A percentile compares a stretch with the other conserved stretches of the same genome.
phyloP scores from a whole-genome alignment of 23 tunicate species.

The Halocynthia roretzi region DNA sequence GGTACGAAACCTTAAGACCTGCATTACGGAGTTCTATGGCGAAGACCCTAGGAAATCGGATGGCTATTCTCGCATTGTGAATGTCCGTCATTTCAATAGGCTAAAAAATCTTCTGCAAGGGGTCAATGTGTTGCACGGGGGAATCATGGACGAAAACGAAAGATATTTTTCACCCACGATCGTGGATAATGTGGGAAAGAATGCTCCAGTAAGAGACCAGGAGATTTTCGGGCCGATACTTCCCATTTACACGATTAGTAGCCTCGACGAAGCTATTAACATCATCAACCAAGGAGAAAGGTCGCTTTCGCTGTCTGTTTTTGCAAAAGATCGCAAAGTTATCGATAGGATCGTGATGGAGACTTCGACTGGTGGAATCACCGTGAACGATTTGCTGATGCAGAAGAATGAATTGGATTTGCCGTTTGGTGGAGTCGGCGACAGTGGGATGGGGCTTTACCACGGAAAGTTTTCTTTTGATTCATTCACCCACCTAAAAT shows the following conservation, averaged over 20 bases:
- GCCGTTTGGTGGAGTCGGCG: constrained; percentile 88
- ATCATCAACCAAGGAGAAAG: constrained; percentile 29
- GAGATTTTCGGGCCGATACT: constrained; percentile 77
- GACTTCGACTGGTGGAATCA: constrained; percentile 65
- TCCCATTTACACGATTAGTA: constrained; percentile 17
- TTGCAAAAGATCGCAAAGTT: constrained; percentile 38
- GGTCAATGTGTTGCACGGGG: constrained; percentile 53
- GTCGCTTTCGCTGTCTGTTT: constrained; percentile 62
- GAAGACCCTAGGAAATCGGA: constrained; percentile 25
- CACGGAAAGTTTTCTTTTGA: constrained; percentile 72
- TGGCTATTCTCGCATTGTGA: constrained; percentile 45
- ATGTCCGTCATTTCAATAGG: constrained; percentile 42
- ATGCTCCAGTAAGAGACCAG: constrained; percentile 28
- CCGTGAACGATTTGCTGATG: constrained; percentile 55
- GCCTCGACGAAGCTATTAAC: constrained; percentile 38
- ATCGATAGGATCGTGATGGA: constrained; percentile 35
- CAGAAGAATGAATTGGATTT: constrained; percentile 34
- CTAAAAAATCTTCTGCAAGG: constrained; percentile 40
- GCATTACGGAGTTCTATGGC: constrained; percentile 26
- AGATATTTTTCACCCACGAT: constrained; percentile 48
- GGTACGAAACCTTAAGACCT: constrained; percentile 15
- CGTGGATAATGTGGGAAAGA: constrained; percentile 15
- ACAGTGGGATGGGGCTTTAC: constrained; percentile 76
- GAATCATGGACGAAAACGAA: constrained; percentile 37
- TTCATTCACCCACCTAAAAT: constrained; percentile 46